Evolutionary conservation across 2,888 invertebrate genomes (phyloP).

Genomic region (Marronus borbonicus): DNA sequence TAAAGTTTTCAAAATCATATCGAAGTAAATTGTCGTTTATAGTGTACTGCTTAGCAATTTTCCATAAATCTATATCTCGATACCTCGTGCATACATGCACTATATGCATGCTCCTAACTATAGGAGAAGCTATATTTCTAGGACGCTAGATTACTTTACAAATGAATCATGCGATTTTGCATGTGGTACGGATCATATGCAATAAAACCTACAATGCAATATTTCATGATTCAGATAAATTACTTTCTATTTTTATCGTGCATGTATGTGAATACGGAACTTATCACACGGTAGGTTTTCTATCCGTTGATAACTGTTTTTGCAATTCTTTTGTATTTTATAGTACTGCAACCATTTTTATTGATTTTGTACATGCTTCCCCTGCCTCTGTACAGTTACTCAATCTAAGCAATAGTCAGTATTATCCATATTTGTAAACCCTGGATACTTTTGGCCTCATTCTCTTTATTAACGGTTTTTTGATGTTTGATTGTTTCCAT

Average conservation of each 20-base stretch:
- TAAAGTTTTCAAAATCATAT: constrained; percentile 34
- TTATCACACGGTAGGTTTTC: no score
- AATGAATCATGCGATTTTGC: constrained; percentile 34
- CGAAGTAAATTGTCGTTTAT: constrained; percentile 7
- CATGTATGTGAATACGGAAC: not conserved
- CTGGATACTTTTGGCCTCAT: no score
- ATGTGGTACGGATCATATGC: not conserved
- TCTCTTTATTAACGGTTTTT: no score
- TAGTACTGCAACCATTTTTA: no score
- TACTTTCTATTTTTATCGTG: not conserved
- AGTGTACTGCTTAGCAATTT: not conserved
- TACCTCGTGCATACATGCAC: not conserved
- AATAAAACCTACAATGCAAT: constrained; percentile 4
- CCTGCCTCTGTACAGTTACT: no score
- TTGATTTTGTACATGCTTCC: no score
- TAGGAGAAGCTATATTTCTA: not conserved
- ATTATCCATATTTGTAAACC: no score
- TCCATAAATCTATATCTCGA: not conserved
- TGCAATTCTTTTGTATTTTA: no score
- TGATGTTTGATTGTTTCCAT: no score
- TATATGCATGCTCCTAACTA: not conserved
- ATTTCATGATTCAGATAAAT: constrained; percentile 7
- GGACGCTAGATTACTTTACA: not conserved
- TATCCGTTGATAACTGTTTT: no score
- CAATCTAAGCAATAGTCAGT: no score